These are phyloP conservation scores for Cremastinae sp. DNA, from an alignment of 2,888 invertebrate genomes.

Conservation along the genomic window DNA sequence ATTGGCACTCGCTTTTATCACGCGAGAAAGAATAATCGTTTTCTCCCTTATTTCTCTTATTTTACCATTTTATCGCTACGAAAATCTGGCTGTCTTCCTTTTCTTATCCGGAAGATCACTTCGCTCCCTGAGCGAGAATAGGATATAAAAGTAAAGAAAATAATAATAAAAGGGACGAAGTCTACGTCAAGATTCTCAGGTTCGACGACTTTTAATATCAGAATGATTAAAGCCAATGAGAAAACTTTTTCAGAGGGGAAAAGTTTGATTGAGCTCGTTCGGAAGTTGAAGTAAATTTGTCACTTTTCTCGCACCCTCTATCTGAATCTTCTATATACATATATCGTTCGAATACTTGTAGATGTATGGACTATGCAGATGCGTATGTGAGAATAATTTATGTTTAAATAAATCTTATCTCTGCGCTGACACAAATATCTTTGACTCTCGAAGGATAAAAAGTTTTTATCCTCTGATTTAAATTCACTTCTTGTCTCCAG, in stretches of 20 bases:
- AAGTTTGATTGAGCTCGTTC: conserved; percentile 73
- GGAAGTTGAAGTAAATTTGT: conserved; percentile 64
- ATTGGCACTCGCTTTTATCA: no score
- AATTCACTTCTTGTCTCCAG: no score
- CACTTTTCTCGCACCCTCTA: conserved; percentile 30
- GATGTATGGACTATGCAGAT: no score
- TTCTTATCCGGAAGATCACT: background rate
- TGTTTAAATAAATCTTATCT: no score
- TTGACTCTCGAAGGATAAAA: no score
- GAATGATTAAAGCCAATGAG: conserved; percentile 70
- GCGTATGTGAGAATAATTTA: no score
- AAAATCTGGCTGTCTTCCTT: background rate
- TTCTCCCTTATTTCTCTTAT: conserved; percentile 21
- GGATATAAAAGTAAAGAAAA: conserved; percentile 5
- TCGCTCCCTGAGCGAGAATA: background rate
- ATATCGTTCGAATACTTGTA: background rate
- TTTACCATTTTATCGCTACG: conserved; percentile 14
- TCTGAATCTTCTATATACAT: conserved; percentile 5
- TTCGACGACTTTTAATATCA: conserved; percentile 69
- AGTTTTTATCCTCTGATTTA: no score
- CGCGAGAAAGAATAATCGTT: background rate
- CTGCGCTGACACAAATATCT: no score
- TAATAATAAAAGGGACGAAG: conserved; percentile 12
- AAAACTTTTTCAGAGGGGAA: conserved; percentile 67
- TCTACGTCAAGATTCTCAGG: conserved; percentile 34